Evolutionary conservation across 2,797 vertebrate species (phyloP).

Genomic region (Acestrorhynchus altus): DNA sequence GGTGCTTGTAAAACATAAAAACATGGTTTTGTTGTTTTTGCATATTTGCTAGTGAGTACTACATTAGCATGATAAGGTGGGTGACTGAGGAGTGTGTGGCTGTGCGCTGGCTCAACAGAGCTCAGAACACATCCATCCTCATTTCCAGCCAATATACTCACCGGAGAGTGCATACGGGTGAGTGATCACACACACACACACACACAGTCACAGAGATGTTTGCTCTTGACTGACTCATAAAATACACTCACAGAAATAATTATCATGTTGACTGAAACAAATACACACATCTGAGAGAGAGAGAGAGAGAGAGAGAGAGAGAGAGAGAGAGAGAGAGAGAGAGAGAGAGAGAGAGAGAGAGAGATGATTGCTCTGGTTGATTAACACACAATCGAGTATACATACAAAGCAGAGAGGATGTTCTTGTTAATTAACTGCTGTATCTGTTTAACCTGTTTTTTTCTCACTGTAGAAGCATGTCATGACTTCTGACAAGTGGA

Average conservation of each 20-base stretch:
- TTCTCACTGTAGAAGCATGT: slow-evolving; percentile 70
- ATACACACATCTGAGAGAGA: too few species aligned
- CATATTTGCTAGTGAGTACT: slow-evolving; percentile 66
- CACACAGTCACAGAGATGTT: neutral
- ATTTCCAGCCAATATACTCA: slow-evolving; percentile 66
- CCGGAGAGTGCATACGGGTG: slow-evolving; percentile 67
- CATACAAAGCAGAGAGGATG: neutral
- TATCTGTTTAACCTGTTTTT: neutral
- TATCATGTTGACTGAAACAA: neutral
- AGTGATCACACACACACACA: slow-evolving; percentile 18
- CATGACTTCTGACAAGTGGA: slow-evolving; percentile 76
- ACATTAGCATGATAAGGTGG: slow-evolving; percentile 79
- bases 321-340: too few species aligned
- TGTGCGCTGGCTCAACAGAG: slow-evolving; percentile 77
- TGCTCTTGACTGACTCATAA: neutral
- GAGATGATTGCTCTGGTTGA: neutral
- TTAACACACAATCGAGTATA: neutral
- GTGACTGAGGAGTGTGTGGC: slow-evolving; percentile 63
- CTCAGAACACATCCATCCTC: slow-evolving; percentile 76
- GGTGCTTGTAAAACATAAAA: neutral
- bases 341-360: too few species aligned
- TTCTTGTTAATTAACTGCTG: neutral
- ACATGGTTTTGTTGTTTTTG: neutral
- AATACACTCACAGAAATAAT: neutral
- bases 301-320: too few species aligned